Base-by-base conservation (phyloP, 1,140 invertebrate species). In the Drosophila quadrilineata region DNA sequence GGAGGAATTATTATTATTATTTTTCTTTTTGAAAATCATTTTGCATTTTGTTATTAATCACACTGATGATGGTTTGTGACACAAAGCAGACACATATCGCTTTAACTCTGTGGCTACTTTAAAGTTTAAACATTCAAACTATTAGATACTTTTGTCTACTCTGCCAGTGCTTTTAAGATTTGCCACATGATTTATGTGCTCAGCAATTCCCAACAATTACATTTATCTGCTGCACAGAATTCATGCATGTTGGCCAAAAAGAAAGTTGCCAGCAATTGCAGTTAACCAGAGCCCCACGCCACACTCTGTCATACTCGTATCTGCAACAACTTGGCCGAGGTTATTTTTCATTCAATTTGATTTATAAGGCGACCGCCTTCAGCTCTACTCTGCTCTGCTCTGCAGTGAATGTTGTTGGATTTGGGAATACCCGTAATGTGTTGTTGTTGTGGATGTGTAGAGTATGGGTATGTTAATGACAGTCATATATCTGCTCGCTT, bases 141-240 rank as follows among this genome's bases (percentile, higher is more conserved):
- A 86, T 84, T 84, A 86, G 80, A 86, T 84, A 86, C 66, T 79
- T 86, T 76, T 79, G 77, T 72, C 58, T 70, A 67, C 71, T 71
- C 56, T 63, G 40, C 14, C 54, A 56, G 45, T 45, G 68, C 67
- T 82, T 64, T 75, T 71, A 74, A 79, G 75, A 79, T 80, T 80
- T 71, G 48, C 33, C 54, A 14, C 45, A 67, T 79, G 77, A 84
- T 84, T 84, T 85, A 84, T 84, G 79, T 43, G 12, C 38, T 28
- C 49, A 40, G 43, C 64, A 64, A 65, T 62, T 54, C 53, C 50
- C 49, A 79, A 86, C 75, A 84, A 84, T 84, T 86, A 86, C 53
- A 86, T 71, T 85, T 74, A 84, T 86, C 79, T 35, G 10, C 6
- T 48, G 35, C 26, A 19, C 21, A 28, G 3, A 38, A 29, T 50